Evolutionary conservation across 1,140 invertebrate genomes (phyloP), one percentile per base, ranked within the genome.

Genomic region (Danaus plexippus): DNA sequence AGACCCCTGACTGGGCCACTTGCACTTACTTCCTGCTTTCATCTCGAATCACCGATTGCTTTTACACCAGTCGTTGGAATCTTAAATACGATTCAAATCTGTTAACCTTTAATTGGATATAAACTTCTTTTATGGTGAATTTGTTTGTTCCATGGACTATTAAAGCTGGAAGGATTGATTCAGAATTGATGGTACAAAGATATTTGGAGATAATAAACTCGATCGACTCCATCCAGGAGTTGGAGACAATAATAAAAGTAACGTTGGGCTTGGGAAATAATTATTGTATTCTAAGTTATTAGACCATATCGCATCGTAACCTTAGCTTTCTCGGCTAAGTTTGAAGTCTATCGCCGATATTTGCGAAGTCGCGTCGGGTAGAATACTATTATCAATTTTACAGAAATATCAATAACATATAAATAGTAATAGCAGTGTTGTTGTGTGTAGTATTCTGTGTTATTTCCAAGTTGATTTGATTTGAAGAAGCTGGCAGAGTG

Each of bases 401-500:
- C 7, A 32, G 22, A 8, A 32, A 32, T 32, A 32, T 32, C 22
- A 32, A 7, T 4, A 32, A 32, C 7, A 32, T 32, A 32, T 32
- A 32, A 8, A 32, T 32, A 32, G 22, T 32, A 32, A 8, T 32
- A 6, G 22, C 7, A 6, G 22, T 32, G 22, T 32, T 32, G 22
- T 32, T 32, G 22, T 32, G 22, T 2, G 22, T 32, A 32, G 22
- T 32, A 32, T 32, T 32, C 22, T 8, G 43, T 57, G 44, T 54
- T 51, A 52, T 43, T 44, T 52, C 32, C 15, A 44, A 55, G 59
- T 49, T 49, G 59, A 61, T 66, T 63, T 32, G 22, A 66, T 66
- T 66, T 62, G 61, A 59, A 56, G 61, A 67, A 69, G 80, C 72
- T 79, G 77, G 71, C 77, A 82, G 78, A 75, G 72, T 73, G 58